phyloP scores from a whole-genome alignment of 2,797 vertebrate genomes.

The Astyanax mexicanus region DNA sequence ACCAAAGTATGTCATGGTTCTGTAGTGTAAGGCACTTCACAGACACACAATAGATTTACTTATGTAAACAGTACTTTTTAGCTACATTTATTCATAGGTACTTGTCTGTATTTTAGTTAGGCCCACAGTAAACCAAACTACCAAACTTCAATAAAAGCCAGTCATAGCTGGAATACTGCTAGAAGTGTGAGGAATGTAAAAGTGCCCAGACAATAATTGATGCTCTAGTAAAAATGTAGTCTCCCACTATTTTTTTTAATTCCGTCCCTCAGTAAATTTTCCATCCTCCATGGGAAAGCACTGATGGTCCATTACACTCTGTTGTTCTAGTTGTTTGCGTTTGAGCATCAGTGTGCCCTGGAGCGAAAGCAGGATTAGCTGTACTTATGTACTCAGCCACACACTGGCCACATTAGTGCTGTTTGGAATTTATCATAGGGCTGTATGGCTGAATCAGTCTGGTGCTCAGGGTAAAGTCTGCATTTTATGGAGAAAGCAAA shows the following conservation, averaged over 20 bases:
- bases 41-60: too few species aligned
- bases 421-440: background rate
- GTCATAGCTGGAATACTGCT: background rate
- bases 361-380: background rate
- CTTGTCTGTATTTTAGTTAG: too few species aligned
- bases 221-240: background rate
- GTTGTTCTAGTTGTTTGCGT: constrained; percentile 14
- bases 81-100: too few species aligned
- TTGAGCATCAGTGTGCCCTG: background rate
- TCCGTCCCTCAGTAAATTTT: background rate
- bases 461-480: background rate
- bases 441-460: background rate
- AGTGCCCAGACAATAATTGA: background rate
- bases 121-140: too few species aligned
- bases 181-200: background rate
- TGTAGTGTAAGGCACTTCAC: too few species aligned
- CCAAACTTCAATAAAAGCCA: background rate
- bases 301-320: background rate
- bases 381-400: constrained; percentile 3
- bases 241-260: too few species aligned
- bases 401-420: background rate
- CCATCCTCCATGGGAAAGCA: constrained; percentile 23
- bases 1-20: too few species aligned
- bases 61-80: too few species aligned
- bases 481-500: too few species aligned